phyloP scores from a whole-genome alignment of 2,113 vertebrate species.

The Poicephalus gulielmi region DNA sequence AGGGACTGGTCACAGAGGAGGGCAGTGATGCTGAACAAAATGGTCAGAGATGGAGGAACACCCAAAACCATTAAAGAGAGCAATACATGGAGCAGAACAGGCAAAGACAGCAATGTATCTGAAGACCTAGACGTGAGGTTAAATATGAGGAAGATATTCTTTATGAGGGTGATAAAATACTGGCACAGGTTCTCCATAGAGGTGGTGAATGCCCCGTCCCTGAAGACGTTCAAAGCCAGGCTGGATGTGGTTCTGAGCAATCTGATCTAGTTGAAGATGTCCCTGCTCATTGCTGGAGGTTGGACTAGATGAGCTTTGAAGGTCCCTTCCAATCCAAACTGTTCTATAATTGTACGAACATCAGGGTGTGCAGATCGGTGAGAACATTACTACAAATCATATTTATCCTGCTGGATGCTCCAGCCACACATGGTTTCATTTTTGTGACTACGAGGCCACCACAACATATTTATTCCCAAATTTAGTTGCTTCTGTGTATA shows the following conservation, averaged over 20 bases:
- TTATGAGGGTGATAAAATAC: not conserved
- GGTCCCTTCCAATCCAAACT: not conserved
- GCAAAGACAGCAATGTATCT: not conserved
- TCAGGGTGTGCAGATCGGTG: not conserved
- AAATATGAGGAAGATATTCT: not conserved
- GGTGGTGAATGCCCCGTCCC: not conserved
- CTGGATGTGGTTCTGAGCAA: not conserved
- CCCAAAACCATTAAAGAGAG: not conserved
- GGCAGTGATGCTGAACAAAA: not conserved
- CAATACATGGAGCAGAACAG: not conserved
- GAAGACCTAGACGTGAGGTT: not conserved
- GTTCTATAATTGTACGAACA: not conserved
- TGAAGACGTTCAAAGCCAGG: not conserved
- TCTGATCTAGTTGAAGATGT: not conserved
- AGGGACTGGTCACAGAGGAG: not conserved
- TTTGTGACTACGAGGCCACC: not conserved
- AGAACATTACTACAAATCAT: fast-evolving
- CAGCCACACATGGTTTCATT: not conserved
- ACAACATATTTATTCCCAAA: not conserved
- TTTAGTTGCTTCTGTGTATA: not conserved
- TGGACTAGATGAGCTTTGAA: not conserved
- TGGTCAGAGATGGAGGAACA: not conserved
- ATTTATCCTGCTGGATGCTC: not conserved
- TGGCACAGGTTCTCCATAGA: not conserved
- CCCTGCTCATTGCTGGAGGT: not conserved